These are phyloP conservation scores for Furnarius figulus DNA, from an alignment of 2,113 vertebrate species.

Conservation along the genomic window DNA sequence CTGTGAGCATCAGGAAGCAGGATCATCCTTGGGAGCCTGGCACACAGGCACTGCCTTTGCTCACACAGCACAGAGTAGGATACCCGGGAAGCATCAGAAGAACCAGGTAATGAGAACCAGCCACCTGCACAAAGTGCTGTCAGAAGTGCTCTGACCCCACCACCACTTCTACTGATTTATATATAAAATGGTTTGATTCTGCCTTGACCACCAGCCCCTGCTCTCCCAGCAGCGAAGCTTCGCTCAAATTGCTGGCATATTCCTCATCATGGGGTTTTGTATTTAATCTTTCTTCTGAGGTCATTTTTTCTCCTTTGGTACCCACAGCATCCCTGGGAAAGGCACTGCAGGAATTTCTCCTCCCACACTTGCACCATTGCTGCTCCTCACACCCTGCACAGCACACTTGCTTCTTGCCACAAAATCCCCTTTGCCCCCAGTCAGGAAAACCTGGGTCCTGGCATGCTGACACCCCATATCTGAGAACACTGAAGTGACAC, in stretches of 20 bases:
- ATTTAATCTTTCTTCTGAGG: background rate
- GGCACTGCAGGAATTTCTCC: background rate
- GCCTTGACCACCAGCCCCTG: background rate
- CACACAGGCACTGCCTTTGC: background rate
- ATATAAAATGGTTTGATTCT: background rate
- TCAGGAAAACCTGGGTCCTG: background rate
- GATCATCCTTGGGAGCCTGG: background rate
- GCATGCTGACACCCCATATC: background rate
- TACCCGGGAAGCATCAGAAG: background rate
- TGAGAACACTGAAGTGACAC: background rate
- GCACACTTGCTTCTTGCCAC: accelerated
- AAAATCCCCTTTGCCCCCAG: background rate
- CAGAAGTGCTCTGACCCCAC: background rate
- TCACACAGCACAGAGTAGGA: accelerated
- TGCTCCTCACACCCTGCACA: background rate
- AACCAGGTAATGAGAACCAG: accelerated
- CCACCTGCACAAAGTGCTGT: accelerated
- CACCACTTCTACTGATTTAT: background rate
- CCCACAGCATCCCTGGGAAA: background rate
- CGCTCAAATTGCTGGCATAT: background rate
- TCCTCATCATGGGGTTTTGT: background rate
- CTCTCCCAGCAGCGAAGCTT: background rate
- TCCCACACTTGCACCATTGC: accelerated
- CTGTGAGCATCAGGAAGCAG: accelerated
- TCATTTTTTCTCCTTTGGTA: background rate